These are phyloP conservation scores for Drosophila punjabiensis DNA, from an alignment of 1,140 invertebrate genomes.

Conservation along the genomic window DNA sequence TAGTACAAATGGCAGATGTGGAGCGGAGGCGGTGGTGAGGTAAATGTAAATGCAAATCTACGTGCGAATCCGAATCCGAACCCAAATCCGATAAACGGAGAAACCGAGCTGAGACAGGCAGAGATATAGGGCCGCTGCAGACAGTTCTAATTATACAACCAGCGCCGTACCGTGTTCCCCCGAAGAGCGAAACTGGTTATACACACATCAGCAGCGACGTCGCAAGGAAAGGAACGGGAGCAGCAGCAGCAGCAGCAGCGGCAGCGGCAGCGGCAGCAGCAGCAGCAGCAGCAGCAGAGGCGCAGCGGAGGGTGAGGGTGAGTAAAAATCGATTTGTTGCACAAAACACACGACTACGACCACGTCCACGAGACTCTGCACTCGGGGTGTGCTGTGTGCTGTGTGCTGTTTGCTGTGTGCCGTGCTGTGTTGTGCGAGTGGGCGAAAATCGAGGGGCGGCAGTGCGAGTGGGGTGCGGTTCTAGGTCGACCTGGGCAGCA, in stretches of 20 bases:
- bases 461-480: slow-evolving; percentile 39
- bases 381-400: slow-evolving; percentile 23
- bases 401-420: background rate
- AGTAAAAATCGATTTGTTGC: slow-evolving; percentile 84
- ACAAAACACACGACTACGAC: slow-evolving; percentile 69
- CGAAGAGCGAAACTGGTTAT: slow-evolving; percentile 79
- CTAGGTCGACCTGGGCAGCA: slow-evolving; percentile 55
- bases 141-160: slow-evolving; percentile 79
- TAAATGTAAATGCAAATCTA: slow-evolving; percentile 57
- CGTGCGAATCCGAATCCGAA: slow-evolving; percentile 60
- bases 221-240: slow-evolving; percentile 56
- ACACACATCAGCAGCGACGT: slow-evolving; percentile 67
- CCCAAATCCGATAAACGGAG: slow-evolving; percentile 23
- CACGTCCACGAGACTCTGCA: slow-evolving; percentile 55
- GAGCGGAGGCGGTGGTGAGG: slow-evolving; percentile 27
- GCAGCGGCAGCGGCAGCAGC: slow-evolving; percentile 39
- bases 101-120: slow-evolving; percentile 56
- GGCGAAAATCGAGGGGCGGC: slow-evolving; percentile 37
- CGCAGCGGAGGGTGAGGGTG: slow-evolving; percentile 61
- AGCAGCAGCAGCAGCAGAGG: slow-evolving; percentile 59
- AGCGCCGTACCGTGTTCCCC: slow-evolving; percentile 60
- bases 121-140: slow-evolving; percentile 39
- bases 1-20: slow-evolving; percentile 23
- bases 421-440: slow-evolving; percentile 43
- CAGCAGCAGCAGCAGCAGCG: slow-evolving; percentile 43